Base-by-base conservation (phyloP, 2,888 invertebrate species). In the Pinctada fucata region DNA sequence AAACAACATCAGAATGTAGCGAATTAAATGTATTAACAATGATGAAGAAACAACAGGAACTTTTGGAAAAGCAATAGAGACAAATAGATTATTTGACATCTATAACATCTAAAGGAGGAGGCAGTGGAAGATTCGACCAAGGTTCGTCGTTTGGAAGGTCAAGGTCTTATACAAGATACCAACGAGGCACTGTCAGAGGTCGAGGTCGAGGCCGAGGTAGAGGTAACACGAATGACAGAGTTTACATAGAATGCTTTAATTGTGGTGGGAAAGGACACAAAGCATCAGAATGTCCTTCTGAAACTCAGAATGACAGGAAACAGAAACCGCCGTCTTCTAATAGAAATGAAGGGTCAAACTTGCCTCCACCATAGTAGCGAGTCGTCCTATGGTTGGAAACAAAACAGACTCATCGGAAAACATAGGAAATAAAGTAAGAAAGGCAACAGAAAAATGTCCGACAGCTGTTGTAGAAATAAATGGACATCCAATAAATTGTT, bases 251-350 rank as follows among this genome's bases (percentile, higher is more conserved):
- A 16, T 73, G 73, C 65, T 73, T 48, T 10, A 65, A 66, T 6
- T 73, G 73, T 65, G 65, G 73, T 48, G 65, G 73, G 3, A 65
- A 64, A 13, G 73, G 65, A 48, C 73, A 73, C 58, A 48, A 52
- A 45, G n/a, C 72, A 52, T 8, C 45, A 10, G n/a, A 73, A 10
- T 65, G 73, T 73, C 65, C 73, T 45, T 73, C 73, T 16, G 65
- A 73, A 48, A 73, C 51, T 13, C 47, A 6, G 13, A 13, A 6
- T 58, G 58, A 58, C 58, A 8, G 45, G 49, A 48, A 65, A 16
- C 65, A 13, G 16, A 73, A 5, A 13, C 6, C 63, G 6, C 66
- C 6, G 16, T 31, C 66, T 13, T 58, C 58, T 10, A 58, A 66
- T 6, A 16, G 66, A 13, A 58, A 58, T 47, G 72, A 47, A 31